Evolutionary conservation across 2,888 invertebrate species (phyloP), one percentile per base, ranked within the genome.

Genomic region (Sarcophaga rosellei): DNA sequence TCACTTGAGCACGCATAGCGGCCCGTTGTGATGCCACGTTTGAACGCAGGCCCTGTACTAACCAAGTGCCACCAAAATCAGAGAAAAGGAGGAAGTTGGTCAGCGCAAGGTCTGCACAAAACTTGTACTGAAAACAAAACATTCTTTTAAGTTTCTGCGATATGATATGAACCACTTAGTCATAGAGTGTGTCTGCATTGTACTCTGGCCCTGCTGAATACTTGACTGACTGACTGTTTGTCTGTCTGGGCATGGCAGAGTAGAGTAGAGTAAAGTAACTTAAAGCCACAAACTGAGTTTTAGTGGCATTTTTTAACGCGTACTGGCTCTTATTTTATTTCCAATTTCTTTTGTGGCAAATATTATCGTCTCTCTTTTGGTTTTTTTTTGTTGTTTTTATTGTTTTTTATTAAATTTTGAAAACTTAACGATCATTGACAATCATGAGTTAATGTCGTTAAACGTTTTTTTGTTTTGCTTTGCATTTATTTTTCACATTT

Each of bases 391-490:
- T n/a, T n/a, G n/a, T n/a, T n/a, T 75, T n/a, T 44, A 15, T 66
- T 69, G 15, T 23, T 63, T 23, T 77, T 68, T 45, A 65, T 53
- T 75, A 70, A 61, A 61, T 79, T 81, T 45, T 5, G 69, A 78
- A 15, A 78, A 65, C 66, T 72, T 76, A 82, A 84, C 77, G 65
- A 74, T 83, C 69, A 77, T 83, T 81, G 74, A 80, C 83, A 80
- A 78, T 78, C 77, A 75, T 74, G 77, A 65, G 62, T 73, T 62
- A 35, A 35, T 8, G 35, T 35, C 35, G 68, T 57, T 63, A 57
- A 59, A 20, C 20, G 59, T 68, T 57, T 66, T 77, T 77, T 59
- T 59, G 35, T 35, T 10, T 35, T 10, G 35, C 10, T 35, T 35
- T 35, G 35, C 35, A 35, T 35, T 35, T 17, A 17, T 53, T 53